These are phyloP conservation scores for Falco punctatus DNA, from an alignment of 2,113 vertebrate species.

Conservation along the genomic window DNA sequence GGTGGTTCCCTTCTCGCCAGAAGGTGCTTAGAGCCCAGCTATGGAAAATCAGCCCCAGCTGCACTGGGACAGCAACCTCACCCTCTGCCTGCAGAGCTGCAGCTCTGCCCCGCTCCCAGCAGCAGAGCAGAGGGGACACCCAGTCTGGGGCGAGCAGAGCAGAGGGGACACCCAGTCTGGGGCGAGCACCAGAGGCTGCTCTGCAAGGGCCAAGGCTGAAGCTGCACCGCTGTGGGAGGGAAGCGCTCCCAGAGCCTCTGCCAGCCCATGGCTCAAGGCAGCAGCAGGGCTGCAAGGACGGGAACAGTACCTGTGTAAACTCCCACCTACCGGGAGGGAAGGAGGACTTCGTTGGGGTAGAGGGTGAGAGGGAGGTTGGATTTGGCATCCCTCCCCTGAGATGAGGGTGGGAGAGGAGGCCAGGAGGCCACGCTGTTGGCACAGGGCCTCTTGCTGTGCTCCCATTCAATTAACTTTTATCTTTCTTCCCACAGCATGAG, in stretches of 20 bases:
- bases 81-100: not conserved
- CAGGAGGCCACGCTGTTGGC: not conserved
- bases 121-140: not conserved
- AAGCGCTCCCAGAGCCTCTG: fast-evolving
- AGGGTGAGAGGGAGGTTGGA: not conserved
- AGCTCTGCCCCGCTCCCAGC: not conserved
- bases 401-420: not conserved
- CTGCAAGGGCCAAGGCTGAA: not conserved
- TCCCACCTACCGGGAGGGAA: not conserved
- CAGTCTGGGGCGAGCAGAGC: not conserved
- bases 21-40: not conserved
- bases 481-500: not conserved
- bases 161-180: not conserved
- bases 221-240: not conserved
- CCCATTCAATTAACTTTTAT: not conserved
- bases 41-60: not conserved
- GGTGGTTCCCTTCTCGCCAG: not conserved
- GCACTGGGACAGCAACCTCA: not conserved
- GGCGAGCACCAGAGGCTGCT: not conserved
- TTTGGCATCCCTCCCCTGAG: not conserved
- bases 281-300: not conserved
- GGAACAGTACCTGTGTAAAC: not conserved
- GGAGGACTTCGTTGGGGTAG: not conserved
- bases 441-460: not conserved
- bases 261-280: not conserved